Percentiles rank a stretch among this genome's conserved stretches.
These are phyloP conservation scores for Ardeotis arabs DNA, from an alignment of 2,113 vertebrate genomes.

Conservation along the genomic window DNA sequence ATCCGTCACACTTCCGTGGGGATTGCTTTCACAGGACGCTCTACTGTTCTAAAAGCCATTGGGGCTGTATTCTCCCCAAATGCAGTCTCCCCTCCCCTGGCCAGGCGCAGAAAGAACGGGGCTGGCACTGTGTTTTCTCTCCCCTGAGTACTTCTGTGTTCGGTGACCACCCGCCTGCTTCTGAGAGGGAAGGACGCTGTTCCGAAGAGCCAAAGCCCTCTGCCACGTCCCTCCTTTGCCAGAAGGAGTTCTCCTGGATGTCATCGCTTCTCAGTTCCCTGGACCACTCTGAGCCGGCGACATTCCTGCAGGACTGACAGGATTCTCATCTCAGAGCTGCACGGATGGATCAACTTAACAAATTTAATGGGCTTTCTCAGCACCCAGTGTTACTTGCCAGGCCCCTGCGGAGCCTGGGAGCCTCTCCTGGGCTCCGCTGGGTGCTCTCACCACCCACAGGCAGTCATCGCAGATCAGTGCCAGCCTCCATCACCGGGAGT, in stretches of 20 bases:
- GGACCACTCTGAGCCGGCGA: neutral
- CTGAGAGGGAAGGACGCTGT: slow-evolving; percentile 18
- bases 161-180: slow-evolving; percentile 13
- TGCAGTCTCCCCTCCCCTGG: neutral
- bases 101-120: neutral
- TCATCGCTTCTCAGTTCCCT: neutral
- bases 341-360: neutral
- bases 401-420: neutral
- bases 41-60: slow-evolving; percentile 68
- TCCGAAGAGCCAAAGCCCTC: slow-evolving; percentile 2
- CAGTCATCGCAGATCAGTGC: neutral
- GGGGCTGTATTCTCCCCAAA: slow-evolving; percentile 43
- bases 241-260: slow-evolving; percentile 2
- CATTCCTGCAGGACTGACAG: neutral
- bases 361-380: neutral
- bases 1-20: slow-evolving; percentile 11
- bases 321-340: slow-evolving; percentile 15
- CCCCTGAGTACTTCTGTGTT: neutral
- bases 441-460: neutral
- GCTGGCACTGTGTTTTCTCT: neutral
- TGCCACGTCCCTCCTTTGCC: neutral
- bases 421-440: neutral
- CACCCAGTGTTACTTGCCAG: neutral
- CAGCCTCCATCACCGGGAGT: neutral
- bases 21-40: slow-evolving; percentile 27